Conservation (phyloP, 2,888 invertebrate species). For the Zygogramma bicolorata region DNA sequence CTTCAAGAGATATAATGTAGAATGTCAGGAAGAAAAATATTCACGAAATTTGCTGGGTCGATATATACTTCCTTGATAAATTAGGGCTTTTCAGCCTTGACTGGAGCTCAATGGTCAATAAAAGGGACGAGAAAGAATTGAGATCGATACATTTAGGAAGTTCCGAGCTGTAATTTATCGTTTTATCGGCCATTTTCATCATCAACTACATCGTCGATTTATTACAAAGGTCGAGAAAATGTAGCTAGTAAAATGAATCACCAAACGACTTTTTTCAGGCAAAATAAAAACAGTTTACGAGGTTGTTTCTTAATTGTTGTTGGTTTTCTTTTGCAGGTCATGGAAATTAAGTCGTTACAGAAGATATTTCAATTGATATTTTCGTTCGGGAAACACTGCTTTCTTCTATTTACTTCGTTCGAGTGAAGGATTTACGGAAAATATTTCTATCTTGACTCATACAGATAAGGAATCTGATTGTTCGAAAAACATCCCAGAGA, state of each 20-base stretch:
- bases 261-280: conserved; percentile 28
- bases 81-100: conserved; percentile 19
- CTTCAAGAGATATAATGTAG: conserved; percentile 16
- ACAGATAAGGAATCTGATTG: no score
- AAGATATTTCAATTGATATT: not conserved
- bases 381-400: no score
- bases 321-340: not conserved
- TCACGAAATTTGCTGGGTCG: not conserved
- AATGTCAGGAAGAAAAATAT: conserved; percentile 15
- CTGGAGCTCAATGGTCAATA: conserved; percentile 40
- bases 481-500: no score
- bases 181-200: conserved; percentile 46
- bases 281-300: conserved; percentile 26
- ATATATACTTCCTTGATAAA: conserved; percentile 15
- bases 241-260: conserved; percentile 39
- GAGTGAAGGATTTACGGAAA: no score
- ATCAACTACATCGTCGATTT: conserved; percentile 43
- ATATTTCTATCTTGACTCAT: no score
- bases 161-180: conserved; percentile 43
- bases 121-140: conserved; percentile 42
- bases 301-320: conserved; percentile 16
- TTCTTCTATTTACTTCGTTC: no score
- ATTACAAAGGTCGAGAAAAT: conserved; percentile 39
- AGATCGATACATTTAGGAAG: conserved; percentile 45
- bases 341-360: conserved; percentile 8